A percentile compares a stretch with the other conserved stretches of the same genome.
Evolutionary conservation across 1,140 invertebrate species (phyloP).

Genomic region (Drosophila subobscura): DNA sequence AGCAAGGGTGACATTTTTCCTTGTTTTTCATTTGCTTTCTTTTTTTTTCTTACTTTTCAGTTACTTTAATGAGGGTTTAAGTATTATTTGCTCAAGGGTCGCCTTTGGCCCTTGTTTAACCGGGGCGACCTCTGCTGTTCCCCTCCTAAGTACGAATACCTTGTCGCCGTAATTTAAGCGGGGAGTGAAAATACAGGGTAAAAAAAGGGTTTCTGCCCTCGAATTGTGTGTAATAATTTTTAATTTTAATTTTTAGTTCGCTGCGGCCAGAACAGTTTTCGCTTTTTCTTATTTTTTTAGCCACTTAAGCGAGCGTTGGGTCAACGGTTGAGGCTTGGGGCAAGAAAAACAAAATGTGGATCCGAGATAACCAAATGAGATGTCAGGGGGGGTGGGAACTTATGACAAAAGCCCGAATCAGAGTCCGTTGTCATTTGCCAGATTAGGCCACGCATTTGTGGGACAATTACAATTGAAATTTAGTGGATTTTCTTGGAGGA

Average conservation of each 20-base stretch:
- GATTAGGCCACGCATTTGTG: constrained; percentile 36
- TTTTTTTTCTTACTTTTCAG: constrained; percentile 42
- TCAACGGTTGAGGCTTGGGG: constrained; percentile 21
- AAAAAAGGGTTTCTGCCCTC: constrained; percentile 38
- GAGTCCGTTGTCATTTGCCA: constrained; percentile 47
- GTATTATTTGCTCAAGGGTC: constrained; percentile 80
- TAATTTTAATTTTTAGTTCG: constrained; percentile 80
- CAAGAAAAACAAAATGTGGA: constrained; percentile 21
- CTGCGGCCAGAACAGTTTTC: constrained; percentile 50
- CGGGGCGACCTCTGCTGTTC: not conserved
- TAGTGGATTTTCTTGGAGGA: constrained; percentile 18
- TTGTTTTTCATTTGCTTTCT: constrained; percentile 17
- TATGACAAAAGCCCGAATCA: constrained; percentile 43
- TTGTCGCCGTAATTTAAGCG: constrained; percentile 56
- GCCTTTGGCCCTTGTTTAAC: constrained; percentile 74
- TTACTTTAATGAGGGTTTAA: constrained; percentile 79
- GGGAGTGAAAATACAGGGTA: constrained; percentile 24
- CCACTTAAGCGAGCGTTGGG: constrained; percentile 52
- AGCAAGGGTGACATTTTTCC: constrained; percentile 72
- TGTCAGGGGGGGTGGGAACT: constrained; percentile 31
- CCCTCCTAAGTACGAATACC: constrained; percentile 40
- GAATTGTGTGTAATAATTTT: constrained; percentile 73
- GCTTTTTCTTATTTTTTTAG: constrained; percentile 33
- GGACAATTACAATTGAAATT: constrained; percentile 40
- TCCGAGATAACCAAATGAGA: constrained; percentile 52